Base-by-base conservation (phyloP, 1,140 invertebrate genomes). In the Ceratina calcarata region DNA sequence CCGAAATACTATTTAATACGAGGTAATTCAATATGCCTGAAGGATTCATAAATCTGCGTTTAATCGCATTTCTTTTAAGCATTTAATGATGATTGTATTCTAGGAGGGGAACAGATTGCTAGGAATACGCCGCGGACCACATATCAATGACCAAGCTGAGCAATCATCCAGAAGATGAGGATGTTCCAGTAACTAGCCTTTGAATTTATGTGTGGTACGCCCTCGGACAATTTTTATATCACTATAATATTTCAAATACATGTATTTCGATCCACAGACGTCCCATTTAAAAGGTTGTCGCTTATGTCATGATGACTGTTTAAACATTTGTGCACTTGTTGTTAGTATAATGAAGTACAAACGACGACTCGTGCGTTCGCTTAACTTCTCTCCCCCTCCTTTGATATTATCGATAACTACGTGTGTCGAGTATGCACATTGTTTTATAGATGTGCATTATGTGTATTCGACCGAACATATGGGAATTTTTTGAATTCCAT, bases 1-100 rank as follows among this genome's bases (percentile, higher is more conserved):
- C 96, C 49, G 93, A 94, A 51, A 89, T 95, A 60, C 89, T 97
- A 16, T 97, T 97, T 86, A 86, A 88, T 65, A 85, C 87, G 8
- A 90, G 88, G 91, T 92, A 87, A 86, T 70, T 73, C 12, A 3
- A 76, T 72, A 20, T 51, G 67, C 16, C 70, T 51, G 7, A 15
- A 32, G 24, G 20, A 16, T 45, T 6, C 10, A 10, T 45, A 45
- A 45, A 10, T 45, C 10, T 45, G 37, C 27, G 27, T 2, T 45
- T 45, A 45, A 45, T 32, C 4, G 37, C 7, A 7, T 10, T 45
- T 8, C 10, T 45, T 37, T 45, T 20, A 49, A 27, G 20, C 61
- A 22, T 12, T 7, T 53, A 51, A 45, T 32, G 49, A 72, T 70
- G 76, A 81, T 70, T 77, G 80, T 79, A 53, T 87, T 91, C 51